Evolutionary conservation across 2,797 vertebrate genomes (phyloP).

Genomic region (Cossypha heuglini): DNA sequence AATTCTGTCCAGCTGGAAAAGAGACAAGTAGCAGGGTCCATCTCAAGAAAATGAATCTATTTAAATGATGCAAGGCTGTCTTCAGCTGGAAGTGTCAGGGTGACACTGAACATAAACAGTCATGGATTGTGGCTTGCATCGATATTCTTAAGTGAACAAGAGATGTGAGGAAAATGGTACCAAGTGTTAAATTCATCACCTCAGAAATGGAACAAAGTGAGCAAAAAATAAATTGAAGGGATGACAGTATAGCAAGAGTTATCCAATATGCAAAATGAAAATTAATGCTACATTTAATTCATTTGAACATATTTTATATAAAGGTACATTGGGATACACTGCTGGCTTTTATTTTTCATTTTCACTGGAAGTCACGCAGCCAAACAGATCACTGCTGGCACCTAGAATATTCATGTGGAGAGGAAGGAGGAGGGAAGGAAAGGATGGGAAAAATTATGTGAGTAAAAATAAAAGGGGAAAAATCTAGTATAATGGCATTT

Average conservation of each 20-base stretch:
- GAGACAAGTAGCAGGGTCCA: slow-evolving; percentile 1
- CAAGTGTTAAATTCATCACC: background rate
- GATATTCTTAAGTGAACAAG: background rate
- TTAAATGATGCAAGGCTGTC: slow-evolving; percentile 24
- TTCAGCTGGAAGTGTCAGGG: background rate
- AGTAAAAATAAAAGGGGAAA: background rate
- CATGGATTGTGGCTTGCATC: background rate
- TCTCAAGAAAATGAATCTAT: slow-evolving; percentile 35
- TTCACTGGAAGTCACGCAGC: background rate
- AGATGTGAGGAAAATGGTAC: background rate
- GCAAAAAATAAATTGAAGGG: background rate
- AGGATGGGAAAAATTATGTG: background rate
- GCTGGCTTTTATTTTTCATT: background rate
- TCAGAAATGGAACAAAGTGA: background rate
- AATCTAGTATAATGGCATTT: background rate
- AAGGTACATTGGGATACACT: background rate
- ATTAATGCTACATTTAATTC: background rate
- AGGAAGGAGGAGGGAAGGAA: background rate
- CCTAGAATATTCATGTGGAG: background rate
- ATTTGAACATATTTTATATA: background rate
- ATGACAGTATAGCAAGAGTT: background rate
- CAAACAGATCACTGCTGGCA: background rate
- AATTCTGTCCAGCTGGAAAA: slow-evolving; percentile 61
- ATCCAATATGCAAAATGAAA: background rate
- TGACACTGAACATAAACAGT: slow-evolving; percentile 31